Conservation (phyloP, 2,113 vertebrate species). For the Sterna hirundo region DNA sequence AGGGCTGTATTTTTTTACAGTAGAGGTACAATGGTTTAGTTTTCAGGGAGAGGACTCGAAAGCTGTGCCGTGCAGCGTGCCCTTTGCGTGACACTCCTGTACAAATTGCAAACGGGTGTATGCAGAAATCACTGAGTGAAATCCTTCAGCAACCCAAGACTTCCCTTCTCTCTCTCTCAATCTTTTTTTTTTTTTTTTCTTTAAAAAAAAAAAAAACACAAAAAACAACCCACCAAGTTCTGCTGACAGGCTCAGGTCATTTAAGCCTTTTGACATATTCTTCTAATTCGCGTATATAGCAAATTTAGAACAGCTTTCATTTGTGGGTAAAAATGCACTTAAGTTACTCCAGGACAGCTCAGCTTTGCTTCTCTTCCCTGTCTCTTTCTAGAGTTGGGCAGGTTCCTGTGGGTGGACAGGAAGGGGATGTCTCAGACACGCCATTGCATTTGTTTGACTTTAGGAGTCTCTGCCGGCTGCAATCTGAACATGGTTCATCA, state of each 20-base stretch:
- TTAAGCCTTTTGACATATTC: constrained; percentile 43
- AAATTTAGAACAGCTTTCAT: constrained; percentile 42
- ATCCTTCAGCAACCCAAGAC: not conserved
- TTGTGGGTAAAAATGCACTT: not conserved
- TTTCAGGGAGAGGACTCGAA: not conserved
- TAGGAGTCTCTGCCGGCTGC: not conserved
- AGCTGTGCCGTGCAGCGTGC: not conserved
- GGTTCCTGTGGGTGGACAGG: not conserved
- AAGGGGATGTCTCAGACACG: not conserved
- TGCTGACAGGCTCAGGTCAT: constrained; percentile 51
- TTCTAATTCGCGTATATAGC: constrained; percentile 17
- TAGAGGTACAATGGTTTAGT: not conserved
- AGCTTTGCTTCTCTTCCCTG: not conserved
- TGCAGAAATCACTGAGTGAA: not conserved
- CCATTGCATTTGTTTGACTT: not conserved
- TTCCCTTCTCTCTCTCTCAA: not conserved
- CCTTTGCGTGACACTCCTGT: not conserved
- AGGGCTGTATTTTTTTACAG: not conserved
- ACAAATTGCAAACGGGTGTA: not conserved
- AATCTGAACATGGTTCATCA: not conserved
- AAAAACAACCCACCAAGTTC: not conserved
- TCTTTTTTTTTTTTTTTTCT: not conserved
- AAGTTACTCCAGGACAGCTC: not conserved
- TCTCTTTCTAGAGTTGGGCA: not conserved
- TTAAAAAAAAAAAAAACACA: not conserved